A percentile compares a stretch with the other conserved stretches of the same genome.
phyloP scores from a whole-genome alignment of 2,797 vertebrate genomes.

The Squalus acanthias region DNA sequence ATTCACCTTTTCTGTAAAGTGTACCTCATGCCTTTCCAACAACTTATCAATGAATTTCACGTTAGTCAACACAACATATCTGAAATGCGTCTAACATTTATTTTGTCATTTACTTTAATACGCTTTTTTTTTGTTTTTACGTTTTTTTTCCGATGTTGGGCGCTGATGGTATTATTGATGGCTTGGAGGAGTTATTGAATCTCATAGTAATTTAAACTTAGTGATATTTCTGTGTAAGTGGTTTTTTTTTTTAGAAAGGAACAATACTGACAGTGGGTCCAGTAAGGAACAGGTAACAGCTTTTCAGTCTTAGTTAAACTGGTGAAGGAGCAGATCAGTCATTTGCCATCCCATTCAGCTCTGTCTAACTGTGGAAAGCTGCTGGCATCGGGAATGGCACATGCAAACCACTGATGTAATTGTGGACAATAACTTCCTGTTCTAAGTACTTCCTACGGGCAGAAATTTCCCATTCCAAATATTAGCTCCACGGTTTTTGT shows the following conservation, averaged over 20 bases:
- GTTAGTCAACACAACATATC: neutral
- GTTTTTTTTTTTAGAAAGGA: neutral
- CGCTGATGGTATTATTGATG: neutral
- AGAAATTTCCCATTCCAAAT: slow-evolving; percentile 33
- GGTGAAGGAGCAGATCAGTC: neutral
- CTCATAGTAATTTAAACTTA: neutral
- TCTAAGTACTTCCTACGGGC: slow-evolving; percentile 30
- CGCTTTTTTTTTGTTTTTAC: neutral
- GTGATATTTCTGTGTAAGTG: neutral
- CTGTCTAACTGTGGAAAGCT: slow-evolving; percentile 21
- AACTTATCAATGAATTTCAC: neutral
- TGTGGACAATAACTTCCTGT: slow-evolving; percentile 33
- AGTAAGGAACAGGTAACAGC: neutral
- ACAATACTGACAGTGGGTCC: neutral
- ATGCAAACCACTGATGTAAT: slow-evolving; percentile 15
- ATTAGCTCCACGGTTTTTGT: slow-evolving; percentile 30
- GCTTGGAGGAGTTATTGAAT: neutral
- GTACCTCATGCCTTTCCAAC: neutral
- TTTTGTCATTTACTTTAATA: neutral
- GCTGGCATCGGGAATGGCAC: neutral
- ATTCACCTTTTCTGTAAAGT: neutral
- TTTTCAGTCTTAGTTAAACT: neutral
- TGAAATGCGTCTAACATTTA: neutral
- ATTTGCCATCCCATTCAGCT: slow-evolving; percentile 11
- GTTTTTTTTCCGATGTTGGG: neutral